Conservation (phyloP, 1,140 invertebrate genomes). For the Cryptotermes secundus region DNA sequence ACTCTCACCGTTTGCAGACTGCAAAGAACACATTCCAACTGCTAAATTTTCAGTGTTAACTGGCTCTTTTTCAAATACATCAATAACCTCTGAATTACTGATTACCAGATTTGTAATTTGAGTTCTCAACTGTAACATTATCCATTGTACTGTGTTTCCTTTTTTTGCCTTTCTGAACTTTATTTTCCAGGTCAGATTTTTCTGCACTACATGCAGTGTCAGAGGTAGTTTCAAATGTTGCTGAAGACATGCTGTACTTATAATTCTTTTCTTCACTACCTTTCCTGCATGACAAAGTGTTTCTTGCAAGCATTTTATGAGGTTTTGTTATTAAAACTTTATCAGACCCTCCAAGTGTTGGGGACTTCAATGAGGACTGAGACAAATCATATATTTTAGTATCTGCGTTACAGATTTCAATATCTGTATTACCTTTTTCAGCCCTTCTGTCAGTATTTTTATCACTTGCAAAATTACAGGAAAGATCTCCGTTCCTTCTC, state of each 20-base stretch:
- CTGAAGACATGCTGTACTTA: neutral
- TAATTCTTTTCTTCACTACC: neutral
- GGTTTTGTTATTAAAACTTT: neutral
- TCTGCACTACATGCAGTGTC: too few species aligned
- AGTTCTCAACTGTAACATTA: neutral
- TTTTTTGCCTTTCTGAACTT: neutral
- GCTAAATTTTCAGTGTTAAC: too few species aligned
- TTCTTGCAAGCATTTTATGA: neutral
- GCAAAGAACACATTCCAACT: too few species aligned
- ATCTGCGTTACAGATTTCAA: neutral
- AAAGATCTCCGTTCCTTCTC: too few species aligned
- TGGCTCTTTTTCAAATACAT: too few species aligned
- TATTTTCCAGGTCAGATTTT: too few species aligned
- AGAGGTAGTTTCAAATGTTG: too few species aligned
- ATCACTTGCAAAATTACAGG: too few species aligned
- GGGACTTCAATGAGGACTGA: neutral
- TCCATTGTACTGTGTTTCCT: neutral
- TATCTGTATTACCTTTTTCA: neutral
- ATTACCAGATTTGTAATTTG: neutral
- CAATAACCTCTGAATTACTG: neutral
- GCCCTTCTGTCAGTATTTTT: too few species aligned
- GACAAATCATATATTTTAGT: neutral
- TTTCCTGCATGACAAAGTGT: neutral
- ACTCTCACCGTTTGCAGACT: too few species aligned
- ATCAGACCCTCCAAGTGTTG: neutral